phyloP scores from a whole-genome alignment of 2,888 invertebrate species.

The Punctoribates punctum region DNA sequence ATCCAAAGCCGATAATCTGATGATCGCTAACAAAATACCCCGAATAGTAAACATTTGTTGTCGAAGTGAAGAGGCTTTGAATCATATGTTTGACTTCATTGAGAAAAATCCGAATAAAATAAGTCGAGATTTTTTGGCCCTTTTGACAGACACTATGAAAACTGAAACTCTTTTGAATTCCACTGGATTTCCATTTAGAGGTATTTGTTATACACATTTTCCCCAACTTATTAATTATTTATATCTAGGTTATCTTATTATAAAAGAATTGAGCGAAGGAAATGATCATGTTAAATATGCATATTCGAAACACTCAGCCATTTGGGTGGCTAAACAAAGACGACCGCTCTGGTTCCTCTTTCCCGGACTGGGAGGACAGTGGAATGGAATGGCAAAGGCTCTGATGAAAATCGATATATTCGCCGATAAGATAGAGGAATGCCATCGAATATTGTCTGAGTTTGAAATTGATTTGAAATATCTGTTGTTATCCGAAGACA shows the following conservation, averaged over 20 bases:
- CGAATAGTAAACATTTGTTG: slow-evolving; percentile 39
- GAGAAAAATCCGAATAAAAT: slow-evolving; percentile 38
- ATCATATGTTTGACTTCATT: slow-evolving; percentile 37
- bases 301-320: neutral
- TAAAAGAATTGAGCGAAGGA: neutral
- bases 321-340: neutral
- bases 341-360: neutral
- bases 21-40: slow-evolving; percentile 27
- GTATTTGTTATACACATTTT: neutral
- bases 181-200: slow-evolving; percentile 35
- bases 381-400: neutral
- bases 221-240: neutral
- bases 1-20: neutral
- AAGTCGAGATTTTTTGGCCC: slow-evolving; percentile 40
- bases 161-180: neutral
- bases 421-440: neutral
- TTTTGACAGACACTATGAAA: slow-evolving; percentile 32
- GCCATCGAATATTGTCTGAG: neutral
- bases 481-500: neutral
- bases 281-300: neutral
- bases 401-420: slow-evolving; percentile 15
- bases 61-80: slow-evolving; percentile 39
- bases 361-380: slow-evolving; percentile 53
- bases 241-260: neutral
- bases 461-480: slow-evolving; percentile 12